Percentiles rank a stretch among this genome's conserved stretches.
These are phyloP conservation scores for Pygmarrhopalites habei DNA, from an alignment of 1,140 invertebrate species.

Conservation along the genomic window DNA sequence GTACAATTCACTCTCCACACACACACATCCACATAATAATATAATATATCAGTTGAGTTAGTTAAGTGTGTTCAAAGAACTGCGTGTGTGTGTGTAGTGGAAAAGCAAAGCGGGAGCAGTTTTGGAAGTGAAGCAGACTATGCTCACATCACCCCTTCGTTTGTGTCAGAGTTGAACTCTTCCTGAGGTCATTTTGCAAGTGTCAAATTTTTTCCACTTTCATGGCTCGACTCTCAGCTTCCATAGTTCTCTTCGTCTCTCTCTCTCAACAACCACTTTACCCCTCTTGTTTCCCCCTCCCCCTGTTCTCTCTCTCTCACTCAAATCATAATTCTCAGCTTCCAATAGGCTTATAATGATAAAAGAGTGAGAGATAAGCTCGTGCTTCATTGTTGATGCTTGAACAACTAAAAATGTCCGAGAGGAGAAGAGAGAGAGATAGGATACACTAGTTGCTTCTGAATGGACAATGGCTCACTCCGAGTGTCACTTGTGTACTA, in stretches of 20 bases:
- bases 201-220: slow-evolving; percentile 33
- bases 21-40: no score
- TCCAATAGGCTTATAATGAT: slow-evolving; percentile 1
- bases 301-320: neutral
- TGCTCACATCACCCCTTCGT: neutral
- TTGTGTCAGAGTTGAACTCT: slow-evolving; percentile 14
- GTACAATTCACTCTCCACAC: no score
- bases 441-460: no score
- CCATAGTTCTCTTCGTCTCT: neutral
- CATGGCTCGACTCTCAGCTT: slow-evolving; percentile 25
- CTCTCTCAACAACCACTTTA: slow-evolving; percentile 10
- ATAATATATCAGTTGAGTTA: no score
- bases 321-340: neutral
- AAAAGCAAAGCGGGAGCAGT: neutral
- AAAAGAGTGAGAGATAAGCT: neutral
- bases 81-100: slow-evolving; percentile 15
- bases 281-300: neutral
- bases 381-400: slow-evolving; percentile 11
- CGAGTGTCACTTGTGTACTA: no score
- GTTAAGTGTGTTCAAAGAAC: no score
- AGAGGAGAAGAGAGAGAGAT: no score
- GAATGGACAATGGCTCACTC: neutral
- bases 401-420: neutral
- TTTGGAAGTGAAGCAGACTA: slow-evolving; percentile 2
- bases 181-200: slow-evolving; percentile 33